These are phyloP conservation scores for Otolemur crassicaudatus DNA, from an alignment of 2,797 vertebrate genomes.

Conservation along the genomic window DNA sequence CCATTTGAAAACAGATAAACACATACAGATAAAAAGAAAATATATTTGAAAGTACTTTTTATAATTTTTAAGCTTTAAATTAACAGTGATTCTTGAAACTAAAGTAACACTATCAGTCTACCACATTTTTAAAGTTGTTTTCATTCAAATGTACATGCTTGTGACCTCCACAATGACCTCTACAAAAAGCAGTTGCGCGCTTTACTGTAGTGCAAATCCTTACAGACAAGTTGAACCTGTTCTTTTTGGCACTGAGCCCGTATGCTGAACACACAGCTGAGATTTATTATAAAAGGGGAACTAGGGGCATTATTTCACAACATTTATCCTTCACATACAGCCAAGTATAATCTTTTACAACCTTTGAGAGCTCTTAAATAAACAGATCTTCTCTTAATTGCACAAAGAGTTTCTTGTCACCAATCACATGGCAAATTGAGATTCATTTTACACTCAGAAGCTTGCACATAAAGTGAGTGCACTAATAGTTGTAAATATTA, in stretches of 20 bases:
- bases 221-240: slow-evolving; percentile 93
- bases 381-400: slow-evolving; percentile 84
- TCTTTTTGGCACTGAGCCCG: slow-evolving; percentile 91
- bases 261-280: slow-evolving; percentile 88
- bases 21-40: slow-evolving; percentile 15
- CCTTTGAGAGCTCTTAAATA: slow-evolving; percentile 86
- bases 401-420: slow-evolving; percentile 78
- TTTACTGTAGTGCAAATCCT: slow-evolving; percentile 91
- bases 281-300: slow-evolving; percentile 91
- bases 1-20: slow-evolving; percentile 36
- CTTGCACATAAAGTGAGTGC: slow-evolving; percentile 65
- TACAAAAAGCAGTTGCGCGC: slow-evolving; percentile 90
- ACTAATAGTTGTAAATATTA: slow-evolving; percentile 79
- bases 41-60: slow-evolving; percentile 25
- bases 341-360: slow-evolving; percentile 87
- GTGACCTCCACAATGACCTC: slow-evolving; percentile 91
- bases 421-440: slow-evolving; percentile 78
- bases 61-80: slow-evolving; percentile 67
- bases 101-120: slow-evolving; percentile 65
- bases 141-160: slow-evolving; percentile 73
- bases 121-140: slow-evolving; percentile 82
- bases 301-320: slow-evolving; percentile 89
- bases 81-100: slow-evolving; percentile 75
- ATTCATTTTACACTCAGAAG: slow-evolving; percentile 70
- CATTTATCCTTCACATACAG: slow-evolving; percentile 83